Evolutionary conservation across 2,113 vertebrate species (phyloP).

Genomic region (Brachyhypopomus occidentalis): DNA sequence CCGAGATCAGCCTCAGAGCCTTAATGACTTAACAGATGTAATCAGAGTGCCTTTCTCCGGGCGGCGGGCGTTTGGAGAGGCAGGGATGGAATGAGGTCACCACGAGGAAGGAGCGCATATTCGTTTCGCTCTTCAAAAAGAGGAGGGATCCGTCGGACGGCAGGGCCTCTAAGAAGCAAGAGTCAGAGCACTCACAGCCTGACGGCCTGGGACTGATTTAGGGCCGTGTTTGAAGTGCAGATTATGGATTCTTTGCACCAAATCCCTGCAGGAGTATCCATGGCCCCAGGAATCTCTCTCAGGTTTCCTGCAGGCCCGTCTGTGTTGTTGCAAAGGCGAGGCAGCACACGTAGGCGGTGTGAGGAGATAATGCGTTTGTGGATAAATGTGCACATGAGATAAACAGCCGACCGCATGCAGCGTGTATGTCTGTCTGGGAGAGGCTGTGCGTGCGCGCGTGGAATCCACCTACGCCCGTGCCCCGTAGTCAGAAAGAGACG

Average conservation of each 20-base stretch:
- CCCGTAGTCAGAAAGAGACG: conserved; percentile 53
- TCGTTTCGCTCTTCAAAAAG: conserved; percentile 65
- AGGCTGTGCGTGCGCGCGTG: conserved; percentile 9
- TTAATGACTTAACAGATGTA: conserved; percentile 58
- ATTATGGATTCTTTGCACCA: conserved; percentile 81
- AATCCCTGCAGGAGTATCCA: conserved; percentile 83
- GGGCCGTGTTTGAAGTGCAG: conserved; percentile 81
- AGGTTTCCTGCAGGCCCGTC: conserved; percentile 72
- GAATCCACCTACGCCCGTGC: conserved; percentile 27
- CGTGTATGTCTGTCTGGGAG: not conserved
- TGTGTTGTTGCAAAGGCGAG: conserved; percentile 58
- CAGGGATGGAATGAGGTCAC: conserved; percentile 45
- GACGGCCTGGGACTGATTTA: conserved; percentile 83
- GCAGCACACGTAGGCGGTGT: conserved; percentile 23
- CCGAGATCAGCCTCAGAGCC: conserved; percentile 46
- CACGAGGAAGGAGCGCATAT: conserved; percentile 46
- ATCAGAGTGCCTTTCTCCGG: conserved; percentile 35
- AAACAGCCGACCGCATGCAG: not conserved
- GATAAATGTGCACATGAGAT: conserved; percentile 12
- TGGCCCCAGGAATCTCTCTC: conserved; percentile 81
- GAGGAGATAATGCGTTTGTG: not conserved
- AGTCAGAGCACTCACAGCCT: conserved; percentile 75
- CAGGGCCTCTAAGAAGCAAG: conserved; percentile 72
- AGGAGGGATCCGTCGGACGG: conserved; percentile 69
- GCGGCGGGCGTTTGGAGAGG: not conserved